Conservation (phyloP, 2,797 vertebrate genomes). For the Morus bassanus region DNA sequence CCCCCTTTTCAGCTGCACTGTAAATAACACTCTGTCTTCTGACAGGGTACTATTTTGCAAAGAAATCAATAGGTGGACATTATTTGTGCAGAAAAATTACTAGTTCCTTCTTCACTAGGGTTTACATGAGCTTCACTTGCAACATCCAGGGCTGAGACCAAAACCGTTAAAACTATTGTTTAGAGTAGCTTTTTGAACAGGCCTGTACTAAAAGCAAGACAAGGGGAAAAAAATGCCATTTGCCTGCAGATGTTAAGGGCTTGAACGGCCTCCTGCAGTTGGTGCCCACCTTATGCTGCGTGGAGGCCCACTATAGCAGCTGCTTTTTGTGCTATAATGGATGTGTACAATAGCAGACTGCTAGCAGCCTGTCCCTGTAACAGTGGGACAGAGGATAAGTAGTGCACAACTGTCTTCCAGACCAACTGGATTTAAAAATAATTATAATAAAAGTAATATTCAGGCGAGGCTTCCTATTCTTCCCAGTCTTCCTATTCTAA, state of each 20-base stretch:
- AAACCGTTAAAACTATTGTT: neutral
- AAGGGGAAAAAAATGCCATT: fast-evolving
- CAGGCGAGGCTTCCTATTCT: neutral
- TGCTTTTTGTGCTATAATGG: neutral
- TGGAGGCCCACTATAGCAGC: neutral
- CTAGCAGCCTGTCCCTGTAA: neutral
- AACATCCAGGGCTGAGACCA: neutral
- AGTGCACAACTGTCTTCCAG: neutral
- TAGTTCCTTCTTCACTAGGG: neutral
- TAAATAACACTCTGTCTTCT: neutral
- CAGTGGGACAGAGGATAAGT: neutral
- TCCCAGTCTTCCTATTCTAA: neutral
- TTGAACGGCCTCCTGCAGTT: neutral
- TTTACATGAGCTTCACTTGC: neutral
- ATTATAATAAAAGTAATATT: neutral
- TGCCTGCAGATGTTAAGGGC: neutral
- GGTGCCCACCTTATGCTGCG: neutral
- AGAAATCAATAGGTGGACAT: neutral
- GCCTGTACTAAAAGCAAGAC: neutral
- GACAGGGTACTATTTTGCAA: neutral
- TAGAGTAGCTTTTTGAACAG: neutral
- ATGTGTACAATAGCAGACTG: neutral
- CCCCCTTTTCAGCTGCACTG: neutral
- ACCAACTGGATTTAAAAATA: neutral
- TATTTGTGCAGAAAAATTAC: neutral